Conservation (phyloP, 2,888 invertebrate species). For the Drosophila neoperkinsi region DNA sequence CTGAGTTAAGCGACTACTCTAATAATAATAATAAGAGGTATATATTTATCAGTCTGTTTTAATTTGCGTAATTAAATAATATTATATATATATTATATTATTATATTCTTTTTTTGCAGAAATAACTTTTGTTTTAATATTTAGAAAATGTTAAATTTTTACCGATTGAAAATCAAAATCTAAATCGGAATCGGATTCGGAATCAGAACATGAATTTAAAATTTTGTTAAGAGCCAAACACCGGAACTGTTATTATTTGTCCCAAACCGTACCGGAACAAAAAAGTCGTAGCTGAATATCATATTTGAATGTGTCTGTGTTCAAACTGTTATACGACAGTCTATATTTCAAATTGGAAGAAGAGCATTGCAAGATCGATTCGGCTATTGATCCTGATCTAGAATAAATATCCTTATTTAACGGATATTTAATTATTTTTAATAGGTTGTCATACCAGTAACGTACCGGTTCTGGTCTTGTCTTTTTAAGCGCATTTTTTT, state of each 20-base stretch:
- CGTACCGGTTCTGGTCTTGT: not conserved
- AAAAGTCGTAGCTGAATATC: not conserved
- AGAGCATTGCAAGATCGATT: not conserved
- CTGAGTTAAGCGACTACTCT: not conserved
- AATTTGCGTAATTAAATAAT: not conserved
- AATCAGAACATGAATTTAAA: not conserved
- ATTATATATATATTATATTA: too few species aligned
- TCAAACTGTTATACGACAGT: not conserved
- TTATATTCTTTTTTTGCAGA: not conserved
- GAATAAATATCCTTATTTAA: not conserved
- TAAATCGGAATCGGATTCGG: too few species aligned
- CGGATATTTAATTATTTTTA: not conserved
- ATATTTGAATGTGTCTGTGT: not conserved
- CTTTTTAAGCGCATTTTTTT: slow-evolving; percentile 22
- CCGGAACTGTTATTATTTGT: not conserved
- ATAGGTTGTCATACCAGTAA: not conserved
- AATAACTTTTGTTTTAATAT: too few species aligned
- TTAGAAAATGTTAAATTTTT: too few species aligned
- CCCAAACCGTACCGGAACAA: not conserved
- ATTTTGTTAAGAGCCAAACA: not conserved
- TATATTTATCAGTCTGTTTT: not conserved
- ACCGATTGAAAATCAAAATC: too few species aligned
- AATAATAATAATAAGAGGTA: not conserved
- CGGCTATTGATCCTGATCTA: not conserved
- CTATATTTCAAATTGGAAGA: not conserved